Evolutionary conservation across 2,797 vertebrate genomes (phyloP), one percentile per base, ranked within the genome.

Genomic region (Syngnathus acus): DNA sequence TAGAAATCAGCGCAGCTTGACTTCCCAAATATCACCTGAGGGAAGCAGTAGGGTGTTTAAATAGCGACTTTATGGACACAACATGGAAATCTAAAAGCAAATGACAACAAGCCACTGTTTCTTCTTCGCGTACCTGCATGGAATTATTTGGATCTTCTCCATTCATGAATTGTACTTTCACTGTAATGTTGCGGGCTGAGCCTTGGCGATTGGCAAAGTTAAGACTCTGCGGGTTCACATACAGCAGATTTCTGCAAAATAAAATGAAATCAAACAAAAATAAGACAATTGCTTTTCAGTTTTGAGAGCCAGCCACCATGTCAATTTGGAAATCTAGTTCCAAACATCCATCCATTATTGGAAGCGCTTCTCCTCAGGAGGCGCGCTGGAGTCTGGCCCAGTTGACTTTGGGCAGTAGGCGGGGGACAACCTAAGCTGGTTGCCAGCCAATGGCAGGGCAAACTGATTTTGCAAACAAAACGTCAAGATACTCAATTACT

Each of bases 131-230:
- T 93, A 99, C 97, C 88, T 93, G 94, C 95, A 99, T 94, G 57
- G 97, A 95, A 66, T 96, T 98, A 87, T 91, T 98, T 17, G 92
- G 89, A 81, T 99, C 97, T 76, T 99, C 97, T 60, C 97, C 97
- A 0, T 94, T 97, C 97, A 99, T 98, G 80, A 99, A 98, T 88
- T 99, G 97, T 73, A 99, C 94, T 90, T 99, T 99, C 42, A 99
- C 96, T 1, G 97, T 99, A 87, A 99, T 99, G 68, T 99, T 99
- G 77, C 97, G 93, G 51, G 97, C 97, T 39, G 97, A 99, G 58
- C 97, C 97, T 83, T 99, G 97, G 2, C 97, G 96, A 85, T 98
- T 99, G 71, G 97, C 95, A 2, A 99, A 99, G 86, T 99, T 99
- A 76, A 99, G 94, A 87, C 95, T 98, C 86, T 99, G 97, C 62